phyloP scores from a whole-genome alignment of 2,797 vertebrate genomes.

The Malacoctenus gilli region DNA sequence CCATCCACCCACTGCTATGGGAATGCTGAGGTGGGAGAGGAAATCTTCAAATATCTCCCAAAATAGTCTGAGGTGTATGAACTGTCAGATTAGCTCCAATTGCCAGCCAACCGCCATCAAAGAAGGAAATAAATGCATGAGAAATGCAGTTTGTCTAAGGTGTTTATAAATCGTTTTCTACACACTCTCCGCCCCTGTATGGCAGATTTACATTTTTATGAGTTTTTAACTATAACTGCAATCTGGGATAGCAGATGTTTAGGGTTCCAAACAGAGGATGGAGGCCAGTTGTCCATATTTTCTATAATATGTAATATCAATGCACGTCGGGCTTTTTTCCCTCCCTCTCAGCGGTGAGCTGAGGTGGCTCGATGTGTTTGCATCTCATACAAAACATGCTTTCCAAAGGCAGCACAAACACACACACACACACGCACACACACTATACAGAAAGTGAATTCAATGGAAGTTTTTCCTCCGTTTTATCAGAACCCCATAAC shows the following conservation, averaged over 20 bases:
- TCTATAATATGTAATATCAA: slow-evolving; percentile 42
- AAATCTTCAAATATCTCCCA: slow-evolving; percentile 63
- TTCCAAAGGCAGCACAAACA: neutral
- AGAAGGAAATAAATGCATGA: slow-evolving; percentile 54
- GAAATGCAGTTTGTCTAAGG: slow-evolving; percentile 59
- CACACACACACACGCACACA: no score
- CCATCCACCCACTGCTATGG: slow-evolving; percentile 32
- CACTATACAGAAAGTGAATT: no score
- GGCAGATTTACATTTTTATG: slow-evolving; percentile 78
- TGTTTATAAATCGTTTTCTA: slow-evolving; percentile 66
- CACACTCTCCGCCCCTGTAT: slow-evolving; percentile 50
- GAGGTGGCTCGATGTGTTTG: neutral
- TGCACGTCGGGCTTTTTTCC: slow-evolving; percentile 21
- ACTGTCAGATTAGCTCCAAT: slow-evolving; percentile 69
- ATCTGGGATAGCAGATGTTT: slow-evolving; percentile 63
- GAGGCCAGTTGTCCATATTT: slow-evolving; percentile 52
- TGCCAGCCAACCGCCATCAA: slow-evolving; percentile 63
- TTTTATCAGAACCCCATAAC: no score
- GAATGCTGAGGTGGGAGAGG: slow-evolving; percentile 55
- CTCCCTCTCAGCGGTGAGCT: slow-evolving; percentile 38
- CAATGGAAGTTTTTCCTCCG: no score
- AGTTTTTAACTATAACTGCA: slow-evolving; percentile 56
- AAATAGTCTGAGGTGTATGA: slow-evolving; percentile 65
- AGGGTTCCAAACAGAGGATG: slow-evolving; percentile 46
- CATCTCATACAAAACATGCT: slow-evolving; percentile 10